Evolutionary conservation across 2,888 invertebrate genomes (phyloP).

Genomic region (Eurytoma adleriae): DNA sequence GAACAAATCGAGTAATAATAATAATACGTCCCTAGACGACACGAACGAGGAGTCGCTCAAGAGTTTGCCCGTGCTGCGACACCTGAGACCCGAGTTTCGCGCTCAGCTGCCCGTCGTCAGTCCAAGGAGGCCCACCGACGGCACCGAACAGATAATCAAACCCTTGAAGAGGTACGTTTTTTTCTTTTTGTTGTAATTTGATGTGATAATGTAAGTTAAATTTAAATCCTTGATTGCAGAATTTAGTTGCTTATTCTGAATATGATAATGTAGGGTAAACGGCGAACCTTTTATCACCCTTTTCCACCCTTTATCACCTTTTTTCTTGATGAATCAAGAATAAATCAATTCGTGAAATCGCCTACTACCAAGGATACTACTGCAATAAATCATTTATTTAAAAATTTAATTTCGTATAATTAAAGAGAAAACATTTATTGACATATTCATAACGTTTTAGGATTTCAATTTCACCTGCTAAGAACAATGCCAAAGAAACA

Average conservation of each 20-base stretch:
- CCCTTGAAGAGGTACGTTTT: conserved; percentile 68
- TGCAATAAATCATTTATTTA: background rate
- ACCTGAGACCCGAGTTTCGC: conserved; percentile 90
- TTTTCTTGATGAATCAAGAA: too few species aligned
- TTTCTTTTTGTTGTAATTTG: background rate
- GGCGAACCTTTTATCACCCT: too few species aligned
- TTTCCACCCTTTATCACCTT: too few species aligned
- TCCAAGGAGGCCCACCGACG: conserved; percentile 71
- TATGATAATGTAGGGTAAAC: too few species aligned
- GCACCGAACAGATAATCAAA: conserved; percentile 73
- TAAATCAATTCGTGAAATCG: background rate
- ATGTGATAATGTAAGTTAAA: too few species aligned
- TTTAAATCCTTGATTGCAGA: too few species aligned
- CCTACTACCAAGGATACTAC: background rate
- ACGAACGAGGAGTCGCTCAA: conserved; percentile 72
- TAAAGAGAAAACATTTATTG: too few species aligned
- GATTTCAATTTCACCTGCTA: conserved; percentile 62
- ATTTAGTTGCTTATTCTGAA: too few species aligned
- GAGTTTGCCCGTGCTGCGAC: conserved; percentile 87
- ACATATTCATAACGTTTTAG: conserved; percentile 41
- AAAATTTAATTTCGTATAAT: too few species aligned
- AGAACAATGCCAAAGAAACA: conserved; percentile 63
- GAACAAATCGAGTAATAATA: conserved; percentile 71
- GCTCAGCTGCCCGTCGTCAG: conserved; percentile 85
- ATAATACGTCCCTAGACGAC: conserved; percentile 67